Conservation (phyloP, 2,113 vertebrate species). For the Pluvianellus socialis region DNA sequence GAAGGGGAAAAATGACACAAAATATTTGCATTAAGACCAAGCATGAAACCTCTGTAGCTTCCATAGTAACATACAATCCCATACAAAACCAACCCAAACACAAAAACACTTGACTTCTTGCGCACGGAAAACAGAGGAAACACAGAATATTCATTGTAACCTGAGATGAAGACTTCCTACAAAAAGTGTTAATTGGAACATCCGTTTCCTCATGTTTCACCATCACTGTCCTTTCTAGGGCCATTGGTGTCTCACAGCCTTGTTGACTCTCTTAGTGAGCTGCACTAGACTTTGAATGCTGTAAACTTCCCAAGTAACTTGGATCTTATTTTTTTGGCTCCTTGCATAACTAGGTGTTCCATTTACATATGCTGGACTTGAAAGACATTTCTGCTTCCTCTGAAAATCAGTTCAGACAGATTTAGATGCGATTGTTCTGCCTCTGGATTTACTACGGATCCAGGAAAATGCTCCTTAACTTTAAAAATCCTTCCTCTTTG, state of each 20-base stretch:
- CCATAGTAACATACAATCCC: not conserved
- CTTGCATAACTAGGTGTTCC: not conserved
- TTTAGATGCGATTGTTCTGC: not conserved
- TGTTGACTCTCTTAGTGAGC: not conserved
- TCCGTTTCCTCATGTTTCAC: not conserved
- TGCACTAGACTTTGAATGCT: not conserved
- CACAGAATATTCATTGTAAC: not conserved
- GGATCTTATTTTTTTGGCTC: not conserved
- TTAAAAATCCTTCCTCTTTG: not conserved
- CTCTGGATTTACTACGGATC: not conserved
- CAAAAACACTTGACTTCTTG: not conserved
- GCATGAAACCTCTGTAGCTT: not conserved
- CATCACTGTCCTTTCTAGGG: not conserved
- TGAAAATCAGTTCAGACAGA: not conserved
- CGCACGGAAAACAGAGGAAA: not conserved
- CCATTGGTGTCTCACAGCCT: accelerated
- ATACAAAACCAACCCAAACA: not conserved
- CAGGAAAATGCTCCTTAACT: not conserved
- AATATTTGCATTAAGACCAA: not conserved
- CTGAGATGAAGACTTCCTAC: not conserved
- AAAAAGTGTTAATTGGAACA: not conserved
- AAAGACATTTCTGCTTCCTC: not conserved
- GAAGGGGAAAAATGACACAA: not conserved
- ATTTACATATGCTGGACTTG: not conserved
- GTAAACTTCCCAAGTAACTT: not conserved